These are phyloP conservation scores for Anseranas semipalmata DNA, from an alignment of 2,113 vertebrate species.

Conservation along the genomic window DNA sequence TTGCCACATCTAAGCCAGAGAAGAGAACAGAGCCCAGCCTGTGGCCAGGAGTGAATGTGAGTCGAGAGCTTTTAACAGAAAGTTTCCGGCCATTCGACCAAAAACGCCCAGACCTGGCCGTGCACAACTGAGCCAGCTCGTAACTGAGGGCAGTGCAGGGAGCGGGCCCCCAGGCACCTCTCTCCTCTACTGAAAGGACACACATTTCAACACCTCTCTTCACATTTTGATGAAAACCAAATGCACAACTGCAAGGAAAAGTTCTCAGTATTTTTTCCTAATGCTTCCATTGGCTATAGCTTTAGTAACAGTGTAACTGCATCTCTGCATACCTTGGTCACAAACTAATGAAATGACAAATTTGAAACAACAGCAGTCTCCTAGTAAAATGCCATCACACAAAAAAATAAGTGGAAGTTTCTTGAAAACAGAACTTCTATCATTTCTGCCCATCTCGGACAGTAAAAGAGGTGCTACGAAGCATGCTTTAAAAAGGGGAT, in stretches of 20 bases:
- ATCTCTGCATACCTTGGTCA: not conserved
- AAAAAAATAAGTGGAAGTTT: not conserved
- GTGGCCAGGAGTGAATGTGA: not conserved
- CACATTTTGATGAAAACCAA: not conserved
- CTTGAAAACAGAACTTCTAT: not conserved
- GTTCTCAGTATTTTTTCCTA: not conserved
- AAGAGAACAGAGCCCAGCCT: slow-evolving; percentile 1
- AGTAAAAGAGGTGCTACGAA: not conserved
- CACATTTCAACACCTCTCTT: slow-evolving; percentile 2
- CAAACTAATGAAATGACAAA: not conserved
- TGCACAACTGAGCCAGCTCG: not conserved
- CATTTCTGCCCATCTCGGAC: not conserved
- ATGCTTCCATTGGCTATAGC: not conserved
- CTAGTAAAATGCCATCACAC: not conserved
- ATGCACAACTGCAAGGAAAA: not conserved
- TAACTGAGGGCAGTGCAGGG: fast-evolving
- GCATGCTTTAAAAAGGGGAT: not conserved
- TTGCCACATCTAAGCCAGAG: slow-evolving; percentile 26
- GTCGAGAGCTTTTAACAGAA: not conserved
- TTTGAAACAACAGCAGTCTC: not conserved
- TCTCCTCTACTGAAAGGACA: not conserved
- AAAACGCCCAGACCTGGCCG: not conserved
- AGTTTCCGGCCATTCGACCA: not conserved
- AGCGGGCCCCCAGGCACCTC: not conserved
- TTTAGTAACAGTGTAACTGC: not conserved